Conservation (phyloP, 2,888 invertebrate genomes). For the Phorcus lineatus region DNA sequence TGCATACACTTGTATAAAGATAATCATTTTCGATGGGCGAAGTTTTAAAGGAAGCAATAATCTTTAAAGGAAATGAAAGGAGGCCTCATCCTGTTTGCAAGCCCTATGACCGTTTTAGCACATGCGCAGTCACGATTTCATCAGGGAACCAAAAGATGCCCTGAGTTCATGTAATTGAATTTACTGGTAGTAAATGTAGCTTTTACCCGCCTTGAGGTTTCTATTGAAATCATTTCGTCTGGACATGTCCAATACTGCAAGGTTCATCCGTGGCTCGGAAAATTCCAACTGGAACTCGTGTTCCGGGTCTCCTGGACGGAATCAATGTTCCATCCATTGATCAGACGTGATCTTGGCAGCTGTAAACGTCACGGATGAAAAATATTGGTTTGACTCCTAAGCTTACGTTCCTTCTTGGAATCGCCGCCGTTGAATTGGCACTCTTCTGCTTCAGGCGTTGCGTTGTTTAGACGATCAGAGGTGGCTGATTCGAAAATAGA, state of each 20-base stretch:
- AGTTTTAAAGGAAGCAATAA: neutral
- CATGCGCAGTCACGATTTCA: slow-evolving; percentile 7
- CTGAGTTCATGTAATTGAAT: slow-evolving; percentile 13
- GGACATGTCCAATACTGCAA: neutral
- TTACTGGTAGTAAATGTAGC: slow-evolving; percentile 10
- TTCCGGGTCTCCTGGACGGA: neutral
- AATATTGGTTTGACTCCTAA: too few relatives aligned
- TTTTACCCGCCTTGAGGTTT: neutral
- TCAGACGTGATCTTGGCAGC: neutral
- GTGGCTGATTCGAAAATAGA: too few relatives aligned
- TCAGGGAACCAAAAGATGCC: neutral
- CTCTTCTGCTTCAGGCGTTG: too few relatives aligned
- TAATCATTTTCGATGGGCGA: too few relatives aligned
- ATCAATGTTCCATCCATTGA: neutral
- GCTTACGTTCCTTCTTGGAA: too few relatives aligned
- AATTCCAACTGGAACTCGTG: neutral
- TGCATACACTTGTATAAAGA: too few relatives aligned
- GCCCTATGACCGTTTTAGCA: neutral
- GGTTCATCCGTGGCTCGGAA: slow-evolving; percentile 5
- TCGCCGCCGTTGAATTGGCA: too few relatives aligned
- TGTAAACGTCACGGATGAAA: slow-evolving; percentile 6
- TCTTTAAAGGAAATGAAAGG: neutral
- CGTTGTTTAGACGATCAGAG: too few relatives aligned
- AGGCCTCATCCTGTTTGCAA: neutral
- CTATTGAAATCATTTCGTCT: slow-evolving; percentile 1